These are phyloP conservation scores for Syndactyla subalaris DNA, from an alignment of 2,797 vertebrate genomes.

Conservation along the genomic window DNA sequence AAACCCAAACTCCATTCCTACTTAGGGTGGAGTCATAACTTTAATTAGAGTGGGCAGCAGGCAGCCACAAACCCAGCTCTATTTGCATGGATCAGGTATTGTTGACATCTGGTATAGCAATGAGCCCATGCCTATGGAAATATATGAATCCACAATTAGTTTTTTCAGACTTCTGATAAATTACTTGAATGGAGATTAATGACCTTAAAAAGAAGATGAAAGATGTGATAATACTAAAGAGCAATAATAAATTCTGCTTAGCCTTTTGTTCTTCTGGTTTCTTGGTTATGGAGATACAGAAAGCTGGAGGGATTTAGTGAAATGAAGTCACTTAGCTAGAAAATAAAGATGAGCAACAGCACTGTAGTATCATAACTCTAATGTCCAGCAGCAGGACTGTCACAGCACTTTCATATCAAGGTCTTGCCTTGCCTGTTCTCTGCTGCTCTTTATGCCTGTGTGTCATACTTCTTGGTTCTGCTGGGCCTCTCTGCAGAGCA, in stretches of 20 bases:
- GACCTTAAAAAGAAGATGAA: slow-evolving; percentile 38
- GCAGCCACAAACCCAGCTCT: not conserved
- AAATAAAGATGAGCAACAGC: slow-evolving; percentile 9
- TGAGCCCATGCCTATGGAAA: not conserved
- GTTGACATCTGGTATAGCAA: not conserved
- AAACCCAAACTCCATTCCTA: not conserved
- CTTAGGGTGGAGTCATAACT: not conserved
- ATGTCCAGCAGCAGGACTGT: not conserved
- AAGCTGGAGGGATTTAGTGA: slow-evolving; percentile 37
- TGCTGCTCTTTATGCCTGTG: rapidly evolving
- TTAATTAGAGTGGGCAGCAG: not conserved
- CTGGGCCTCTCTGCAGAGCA: not conserved
- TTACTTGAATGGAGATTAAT: slow-evolving; percentile 27
- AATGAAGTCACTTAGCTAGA: slow-evolving; percentile 33
- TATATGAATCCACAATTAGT: not conserved
- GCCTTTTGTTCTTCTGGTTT: slow-evolving; percentile 4
- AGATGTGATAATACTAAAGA: slow-evolving; percentile 7
- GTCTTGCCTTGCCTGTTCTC: not conserved
- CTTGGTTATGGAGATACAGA: not conserved
- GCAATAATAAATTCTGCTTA: slow-evolving; percentile 31
- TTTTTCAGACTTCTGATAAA: slow-evolving; percentile 5
- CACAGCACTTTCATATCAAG: rapidly evolving
- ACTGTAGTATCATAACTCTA: not conserved
- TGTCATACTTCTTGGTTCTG: rapidly evolving
- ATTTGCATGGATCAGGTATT: not conserved